These are phyloP conservation scores for Argyra leucocephala DNA, from an alignment of 2,888 invertebrate genomes.

Conservation along the genomic window DNA sequence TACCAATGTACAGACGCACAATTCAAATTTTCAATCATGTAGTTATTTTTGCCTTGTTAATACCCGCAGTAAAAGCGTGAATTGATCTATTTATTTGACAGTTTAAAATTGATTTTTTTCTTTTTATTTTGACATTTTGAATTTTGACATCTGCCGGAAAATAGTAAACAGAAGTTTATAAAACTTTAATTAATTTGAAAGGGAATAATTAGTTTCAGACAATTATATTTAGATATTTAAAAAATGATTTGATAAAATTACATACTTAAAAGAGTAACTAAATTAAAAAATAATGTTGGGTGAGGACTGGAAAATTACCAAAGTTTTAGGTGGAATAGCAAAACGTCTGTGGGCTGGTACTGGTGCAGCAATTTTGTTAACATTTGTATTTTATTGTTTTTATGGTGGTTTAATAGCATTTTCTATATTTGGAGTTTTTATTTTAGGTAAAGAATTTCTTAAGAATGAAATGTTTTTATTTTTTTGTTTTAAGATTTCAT, in stretches of 20 bases:
- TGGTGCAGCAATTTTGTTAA: conserved; percentile 60
- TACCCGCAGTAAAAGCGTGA: too few relatives aligned
- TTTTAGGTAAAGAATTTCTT: conserved; percentile 52
- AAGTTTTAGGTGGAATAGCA: conserved; percentile 1
- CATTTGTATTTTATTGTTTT: conserved; percentile 71
- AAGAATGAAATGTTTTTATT: neutral
- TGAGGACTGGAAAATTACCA: conserved; percentile 10
- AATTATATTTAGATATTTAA: neutral
- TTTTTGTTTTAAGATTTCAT: too few relatives aligned
- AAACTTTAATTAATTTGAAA: too few relatives aligned
- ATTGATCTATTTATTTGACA: neutral
- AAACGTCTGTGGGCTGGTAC: conserved; percentile 67
- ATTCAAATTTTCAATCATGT: too few relatives aligned
- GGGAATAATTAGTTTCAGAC: too few relatives aligned
- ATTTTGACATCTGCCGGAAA: conserved; percentile 3
- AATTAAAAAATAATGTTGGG: conserved; percentile 1
- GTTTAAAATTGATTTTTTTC: neutral
- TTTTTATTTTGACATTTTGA: too few relatives aligned
- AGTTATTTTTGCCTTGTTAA: too few relatives aligned
- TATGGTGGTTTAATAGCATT: conserved; percentile 70
- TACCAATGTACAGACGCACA: too few relatives aligned
- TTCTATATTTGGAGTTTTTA: conserved; percentile 56
- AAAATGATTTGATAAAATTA: neutral
- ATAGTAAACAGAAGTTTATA: neutral
- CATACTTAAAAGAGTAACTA: neutral